phyloP scores from a whole-genome alignment of 2,113 vertebrate genomes.

The Ptychochromis oligacanthus region DNA sequence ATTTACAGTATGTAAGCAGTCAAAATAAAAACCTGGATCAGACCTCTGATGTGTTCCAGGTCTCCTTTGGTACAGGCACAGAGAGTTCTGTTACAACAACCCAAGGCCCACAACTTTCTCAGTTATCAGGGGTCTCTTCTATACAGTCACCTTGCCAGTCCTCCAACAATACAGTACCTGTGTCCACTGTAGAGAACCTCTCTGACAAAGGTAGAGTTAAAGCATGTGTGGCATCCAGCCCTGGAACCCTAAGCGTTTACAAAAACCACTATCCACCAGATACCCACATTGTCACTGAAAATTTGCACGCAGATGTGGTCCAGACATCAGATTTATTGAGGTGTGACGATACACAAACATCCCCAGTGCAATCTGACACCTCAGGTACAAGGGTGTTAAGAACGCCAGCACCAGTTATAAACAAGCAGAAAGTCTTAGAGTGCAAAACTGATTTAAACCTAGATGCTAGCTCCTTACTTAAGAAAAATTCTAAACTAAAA shows the following conservation, averaged over 20 bases:
- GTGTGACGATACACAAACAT: conserved; percentile 33
- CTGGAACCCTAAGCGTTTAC: conserved; percentile 18
- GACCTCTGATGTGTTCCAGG: conserved; percentile 29
- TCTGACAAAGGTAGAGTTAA: not conserved
- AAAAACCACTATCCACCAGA: conserved; percentile 15
- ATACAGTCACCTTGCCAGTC: conserved; percentile 24
- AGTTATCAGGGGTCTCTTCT: not conserved
- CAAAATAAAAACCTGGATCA: conserved; percentile 14
- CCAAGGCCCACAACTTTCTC: not conserved
- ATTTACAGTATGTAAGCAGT: not conserved
- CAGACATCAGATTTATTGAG: conserved; percentile 23
- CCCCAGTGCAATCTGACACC: conserved; percentile 62
- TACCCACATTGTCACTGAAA: conserved; percentile 6
- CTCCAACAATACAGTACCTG: not conserved
- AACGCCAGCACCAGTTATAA: conserved; percentile 58
- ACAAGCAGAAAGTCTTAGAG: conserved; percentile 68
- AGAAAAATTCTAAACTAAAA: conserved; percentile 66
- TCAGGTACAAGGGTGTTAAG: conserved; percentile 59
- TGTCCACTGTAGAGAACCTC: conserved; percentile 16
- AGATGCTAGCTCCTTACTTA: conserved; percentile 48
- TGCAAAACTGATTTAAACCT: conserved; percentile 61
- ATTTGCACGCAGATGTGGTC: conserved; percentile 15
- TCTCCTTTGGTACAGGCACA: conserved; percentile 40
- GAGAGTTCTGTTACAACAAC: conserved; percentile 1
- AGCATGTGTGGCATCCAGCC: conserved; percentile 18